Evolutionary conservation across 2,888 invertebrate species (phyloP).

Genomic region (Dicranocentrus wangi): DNA sequence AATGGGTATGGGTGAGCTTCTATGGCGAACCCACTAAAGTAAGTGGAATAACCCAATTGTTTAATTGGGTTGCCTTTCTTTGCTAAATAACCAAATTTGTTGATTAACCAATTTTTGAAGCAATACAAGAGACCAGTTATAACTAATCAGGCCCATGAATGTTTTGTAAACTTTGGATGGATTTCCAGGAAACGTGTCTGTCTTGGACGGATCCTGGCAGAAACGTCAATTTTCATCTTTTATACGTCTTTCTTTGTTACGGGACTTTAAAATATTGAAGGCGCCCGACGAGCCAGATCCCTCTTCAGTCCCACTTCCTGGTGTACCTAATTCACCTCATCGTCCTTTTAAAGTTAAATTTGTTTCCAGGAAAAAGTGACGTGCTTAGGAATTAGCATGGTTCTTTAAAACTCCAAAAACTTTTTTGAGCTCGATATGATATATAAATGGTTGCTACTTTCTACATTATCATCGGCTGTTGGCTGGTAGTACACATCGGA

Average conservation of each 20-base stretch:
- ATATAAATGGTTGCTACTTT: no score
- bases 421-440: no score
- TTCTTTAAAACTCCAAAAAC: no score
- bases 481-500: no score
- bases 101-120: no score
- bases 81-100: no score
- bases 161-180: conserved; percentile 22
- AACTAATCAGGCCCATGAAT: conserved; percentile 44
- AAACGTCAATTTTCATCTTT: conserved; percentile 79
- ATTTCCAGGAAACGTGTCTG: conserved; percentile 80
- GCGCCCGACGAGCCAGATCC: conserved; percentile 76
- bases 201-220: conserved; percentile 80
- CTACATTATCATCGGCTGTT: no score
- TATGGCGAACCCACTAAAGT: no score
- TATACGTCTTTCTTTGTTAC: conserved; percentile 79
- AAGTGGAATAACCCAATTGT: conserved; percentile 48
- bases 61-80: not conserved
- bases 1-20: no score
- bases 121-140: no score
- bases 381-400: no score
- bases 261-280: conserved; percentile 77
- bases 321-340: conserved; percentile 78
- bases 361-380: not conserved
- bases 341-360: conserved; percentile 75
- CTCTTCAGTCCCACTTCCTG: conserved; percentile 77